These are phyloP conservation scores for Zosterops japonicus DNA, from an alignment of 2,113 vertebrate species.

Conservation along the genomic window DNA sequence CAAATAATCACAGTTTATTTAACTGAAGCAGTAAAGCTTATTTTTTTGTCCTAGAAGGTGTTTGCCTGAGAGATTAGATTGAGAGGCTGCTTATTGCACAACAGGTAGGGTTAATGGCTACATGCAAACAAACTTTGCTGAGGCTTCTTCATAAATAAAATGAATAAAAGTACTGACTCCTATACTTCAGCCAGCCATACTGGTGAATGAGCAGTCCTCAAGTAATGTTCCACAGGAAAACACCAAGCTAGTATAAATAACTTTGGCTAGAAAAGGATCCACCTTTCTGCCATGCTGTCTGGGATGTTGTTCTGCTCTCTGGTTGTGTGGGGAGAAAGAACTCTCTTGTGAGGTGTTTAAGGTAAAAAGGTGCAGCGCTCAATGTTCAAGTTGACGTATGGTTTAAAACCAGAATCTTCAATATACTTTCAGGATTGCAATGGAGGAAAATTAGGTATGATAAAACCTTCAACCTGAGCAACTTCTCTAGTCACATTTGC, in stretches of 20 bases:
- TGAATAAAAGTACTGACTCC: not conserved
- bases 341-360: not conserved
- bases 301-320: not conserved
- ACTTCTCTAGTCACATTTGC: not conserved
- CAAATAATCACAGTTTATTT: not conserved
- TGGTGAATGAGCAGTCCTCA: not conserved
- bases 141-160: not conserved
- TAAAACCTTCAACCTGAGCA: not conserved
- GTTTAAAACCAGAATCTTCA: not conserved
- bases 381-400: rapidly evolving
- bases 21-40: not conserved
- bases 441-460: not conserved
- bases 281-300: not conserved
- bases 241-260: not conserved
- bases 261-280: not conserved
- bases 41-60: not conserved
- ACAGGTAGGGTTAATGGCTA: not conserved
- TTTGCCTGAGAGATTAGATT: not conserved
- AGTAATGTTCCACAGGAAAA: not conserved
- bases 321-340: not conserved
- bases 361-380: not conserved
- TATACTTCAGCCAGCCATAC: not conserved
- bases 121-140: not conserved
- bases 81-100: not conserved
- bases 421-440: not conserved